Conservation (phyloP, 2,113 vertebrate genomes). For the Mormyrus lacerda region DNA sequence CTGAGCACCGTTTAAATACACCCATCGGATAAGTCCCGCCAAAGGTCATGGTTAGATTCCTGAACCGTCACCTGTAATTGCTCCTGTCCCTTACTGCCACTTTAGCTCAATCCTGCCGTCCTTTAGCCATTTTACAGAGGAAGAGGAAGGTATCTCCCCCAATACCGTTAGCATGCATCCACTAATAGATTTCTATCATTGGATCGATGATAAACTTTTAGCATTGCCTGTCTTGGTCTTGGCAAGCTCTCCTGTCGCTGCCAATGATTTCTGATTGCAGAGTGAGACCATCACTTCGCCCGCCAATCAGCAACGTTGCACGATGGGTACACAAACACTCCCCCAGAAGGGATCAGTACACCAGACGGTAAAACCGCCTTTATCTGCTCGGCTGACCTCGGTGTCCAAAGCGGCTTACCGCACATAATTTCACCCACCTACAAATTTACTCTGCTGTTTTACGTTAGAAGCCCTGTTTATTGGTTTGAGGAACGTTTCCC, state of each 20-base stretch:
- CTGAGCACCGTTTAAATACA: constrained; percentile 65
- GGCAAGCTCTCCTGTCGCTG: background rate
- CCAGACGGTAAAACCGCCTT: background rate
- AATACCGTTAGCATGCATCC: constrained; percentile 52
- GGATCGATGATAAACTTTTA: constrained; percentile 30
- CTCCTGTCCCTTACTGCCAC: constrained; percentile 69
- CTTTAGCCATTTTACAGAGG: constrained; percentile 62
- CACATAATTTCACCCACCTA: background rate
- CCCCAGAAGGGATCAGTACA: background rate
- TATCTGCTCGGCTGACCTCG: background rate
- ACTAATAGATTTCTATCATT: constrained; percentile 59
- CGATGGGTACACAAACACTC: background rate
- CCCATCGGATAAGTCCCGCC: constrained; percentile 82
- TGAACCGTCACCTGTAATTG: constrained; percentile 83
- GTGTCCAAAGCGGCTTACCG: background rate
- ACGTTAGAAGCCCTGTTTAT: background rate
- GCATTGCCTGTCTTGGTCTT: background rate
- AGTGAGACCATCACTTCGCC: background rate
- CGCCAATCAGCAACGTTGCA: background rate
- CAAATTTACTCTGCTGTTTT: background rate
- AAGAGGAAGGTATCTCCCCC: constrained; percentile 61
- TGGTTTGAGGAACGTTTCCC: background rate
- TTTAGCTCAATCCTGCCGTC: constrained; percentile 61
- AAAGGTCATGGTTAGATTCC: constrained; percentile 71
- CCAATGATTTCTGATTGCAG: background rate